phyloP scores from a whole-genome alignment of 2,888 invertebrate species.

The Cinara cedri region DNA sequence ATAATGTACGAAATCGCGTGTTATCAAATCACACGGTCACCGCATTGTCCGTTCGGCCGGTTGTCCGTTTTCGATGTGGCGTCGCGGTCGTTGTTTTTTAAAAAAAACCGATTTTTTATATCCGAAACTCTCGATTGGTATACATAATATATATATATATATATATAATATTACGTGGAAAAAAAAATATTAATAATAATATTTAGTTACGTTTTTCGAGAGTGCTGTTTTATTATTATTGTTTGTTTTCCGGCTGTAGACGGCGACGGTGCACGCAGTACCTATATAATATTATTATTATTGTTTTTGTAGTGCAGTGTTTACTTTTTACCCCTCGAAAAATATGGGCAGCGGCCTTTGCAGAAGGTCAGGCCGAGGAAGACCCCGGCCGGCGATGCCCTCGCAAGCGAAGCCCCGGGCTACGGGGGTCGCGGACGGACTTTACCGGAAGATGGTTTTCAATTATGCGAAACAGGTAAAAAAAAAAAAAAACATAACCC shows the following conservation, averaged over 20 bases:
- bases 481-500: background rate
- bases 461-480: conserved; percentile 47
- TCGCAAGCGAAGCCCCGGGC: background rate
- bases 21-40: conserved; percentile 3
- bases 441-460: conserved; percentile 37
- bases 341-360: conserved; percentile 47
- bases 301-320: background rate
- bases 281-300: too few species aligned
- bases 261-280: background rate
- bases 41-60: conserved; percentile 11
- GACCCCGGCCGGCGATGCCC: background rate
- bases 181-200: too few species aligned
- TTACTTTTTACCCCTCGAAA: background rate
- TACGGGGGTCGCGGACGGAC: conserved; percentile 18
- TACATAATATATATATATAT: background rate
- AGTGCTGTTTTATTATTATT: background rate
- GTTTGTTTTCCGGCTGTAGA: background rate
- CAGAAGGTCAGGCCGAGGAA: background rate
- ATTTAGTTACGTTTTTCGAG: background rate
- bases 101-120: too few species aligned
- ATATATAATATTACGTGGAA: background rate
- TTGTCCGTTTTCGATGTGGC: background rate
- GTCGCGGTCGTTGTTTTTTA: background rate
- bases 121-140: too few species aligned
- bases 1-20: background rate